Evolutionary conservation across 2,113 vertebrate species (phyloP), one percentile per base, ranked within the genome.

Genomic region (Brachyhypopomus gauderio): DNA sequence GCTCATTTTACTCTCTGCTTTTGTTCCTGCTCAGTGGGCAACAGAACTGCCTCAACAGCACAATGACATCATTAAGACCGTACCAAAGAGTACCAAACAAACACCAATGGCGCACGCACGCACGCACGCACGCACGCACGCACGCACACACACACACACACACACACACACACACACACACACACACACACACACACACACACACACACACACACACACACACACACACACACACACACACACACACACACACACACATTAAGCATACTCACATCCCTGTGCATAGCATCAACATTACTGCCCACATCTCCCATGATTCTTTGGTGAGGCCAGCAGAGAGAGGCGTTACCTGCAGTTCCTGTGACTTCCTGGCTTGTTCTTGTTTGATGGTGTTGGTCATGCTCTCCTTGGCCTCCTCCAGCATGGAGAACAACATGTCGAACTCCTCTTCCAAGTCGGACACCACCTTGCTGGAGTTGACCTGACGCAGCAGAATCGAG

Each of bases 401-500:
- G 67, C 87, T 94, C 70, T 91, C 95, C 71, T 96, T 96, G 89
- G 94, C 94, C 63, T 96, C 95, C 48, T 95, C 93, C 71, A 99
- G 45, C 38, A 96, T 69, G 62, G 95, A 92, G 69, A 93, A 94
- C 1, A 99, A 89, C 59, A 91, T 88, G 83, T 97, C 96, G 89
- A 98, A 96, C 85, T 98, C 97, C 88, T 93, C 94, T 89, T 97
- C 96, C 84, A 99, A 87, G 25, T 98, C 97, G 0, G 93, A 92
- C 78, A 94, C 92, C 80, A 95, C 94, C 77, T 91, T 94, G 59
- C 92, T 92, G 73, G 96, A 95, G 88, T 97, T 97, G 58, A 91
- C 89, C 97, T 98, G 88, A 86, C 97, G 87, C 83, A 64, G 83
- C 27, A 55, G 4, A 36, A 45, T 12, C 25, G 1, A 34, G 3